phyloP scores from a whole-genome alignment of 2,888 invertebrate genomes.

The Uropetala carovei region DNA sequence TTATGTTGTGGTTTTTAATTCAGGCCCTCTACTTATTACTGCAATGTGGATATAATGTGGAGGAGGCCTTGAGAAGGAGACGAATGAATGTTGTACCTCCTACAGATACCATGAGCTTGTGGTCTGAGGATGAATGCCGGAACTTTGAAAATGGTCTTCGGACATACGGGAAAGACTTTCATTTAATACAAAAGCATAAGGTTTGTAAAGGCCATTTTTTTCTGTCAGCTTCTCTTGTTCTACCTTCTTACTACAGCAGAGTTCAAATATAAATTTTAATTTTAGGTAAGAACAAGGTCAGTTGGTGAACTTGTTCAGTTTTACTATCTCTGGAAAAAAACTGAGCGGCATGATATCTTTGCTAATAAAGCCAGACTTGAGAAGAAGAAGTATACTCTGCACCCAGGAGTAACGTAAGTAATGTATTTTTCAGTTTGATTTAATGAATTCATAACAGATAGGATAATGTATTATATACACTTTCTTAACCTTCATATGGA shows the following conservation, averaged over 20 bases:
- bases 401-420: constrained; percentile 90
- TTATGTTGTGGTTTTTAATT: background rate
- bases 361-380: constrained; percentile 92
- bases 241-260: background rate
- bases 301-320: constrained; percentile 98
- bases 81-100: constrained; percentile 84
- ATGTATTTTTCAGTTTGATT: background rate
- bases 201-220: constrained; percentile 74
- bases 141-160: constrained; percentile 97
- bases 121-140: constrained; percentile 98
- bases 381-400: constrained; percentile 93
- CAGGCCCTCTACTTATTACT: constrained; percentile 90
- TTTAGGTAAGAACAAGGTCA: constrained; percentile 90
- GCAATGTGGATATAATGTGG: constrained; percentile 96
- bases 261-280: constrained; percentile 67
- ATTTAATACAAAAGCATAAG: constrained; percentile 94
- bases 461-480: too few species aligned
- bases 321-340: constrained; percentile 94
- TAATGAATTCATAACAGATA: too few species aligned
- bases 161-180: constrained; percentile 97
- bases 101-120: constrained; percentile 88
- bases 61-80: constrained; percentile 91
- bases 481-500: too few species aligned
- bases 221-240: background rate
- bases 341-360: constrained; percentile 94